Conservation (phyloP, 2,797 vertebrate species). For the Alcedo quadribrachys region DNA sequence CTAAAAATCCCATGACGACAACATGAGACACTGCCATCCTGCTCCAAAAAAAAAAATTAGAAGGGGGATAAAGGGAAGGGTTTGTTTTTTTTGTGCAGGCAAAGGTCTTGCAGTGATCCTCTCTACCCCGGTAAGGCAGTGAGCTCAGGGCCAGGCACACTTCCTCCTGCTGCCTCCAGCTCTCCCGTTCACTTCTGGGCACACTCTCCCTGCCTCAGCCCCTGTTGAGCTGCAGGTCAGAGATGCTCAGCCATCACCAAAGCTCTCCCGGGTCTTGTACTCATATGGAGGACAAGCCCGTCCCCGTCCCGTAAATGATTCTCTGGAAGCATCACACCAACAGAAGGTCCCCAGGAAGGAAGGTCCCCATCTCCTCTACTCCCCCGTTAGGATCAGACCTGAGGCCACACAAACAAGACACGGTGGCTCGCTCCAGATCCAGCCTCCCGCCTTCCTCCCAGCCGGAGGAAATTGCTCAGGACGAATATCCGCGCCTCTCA, state of each 20-base stretch:
- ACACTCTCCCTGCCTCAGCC: not conserved
- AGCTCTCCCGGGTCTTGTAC: not conserved
- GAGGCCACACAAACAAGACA: not conserved
- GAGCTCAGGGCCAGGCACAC: not conserved
- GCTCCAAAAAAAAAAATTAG: conserved; percentile 26
- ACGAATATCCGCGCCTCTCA: not conserved
- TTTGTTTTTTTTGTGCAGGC: not conserved
- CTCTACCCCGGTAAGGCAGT: not conserved
- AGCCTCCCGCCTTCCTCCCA: not conserved
- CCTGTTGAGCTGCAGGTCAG: not conserved
- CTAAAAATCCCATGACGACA: conserved; percentile 40
- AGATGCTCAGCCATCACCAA: not conserved
- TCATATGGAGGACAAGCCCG: not conserved
- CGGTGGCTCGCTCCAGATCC: not conserved
- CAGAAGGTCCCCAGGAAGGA: not conserved
- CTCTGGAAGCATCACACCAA: not conserved
- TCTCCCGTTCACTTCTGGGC: rapidly evolving
- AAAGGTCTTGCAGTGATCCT: not conserved
- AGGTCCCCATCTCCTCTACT: not conserved
- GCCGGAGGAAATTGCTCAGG: conserved; percentile 29
- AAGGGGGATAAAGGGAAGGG: not conserved
- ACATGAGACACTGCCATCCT: not conserved
- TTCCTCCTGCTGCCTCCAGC: not conserved
- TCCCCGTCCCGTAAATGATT: not conserved
- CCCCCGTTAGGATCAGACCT: not conserved